Evolutionary conservation across 2,113 vertebrate genomes (phyloP), one percentile per base, ranked within the genome.

Genomic region (Hippopotamus amphibius): DNA sequence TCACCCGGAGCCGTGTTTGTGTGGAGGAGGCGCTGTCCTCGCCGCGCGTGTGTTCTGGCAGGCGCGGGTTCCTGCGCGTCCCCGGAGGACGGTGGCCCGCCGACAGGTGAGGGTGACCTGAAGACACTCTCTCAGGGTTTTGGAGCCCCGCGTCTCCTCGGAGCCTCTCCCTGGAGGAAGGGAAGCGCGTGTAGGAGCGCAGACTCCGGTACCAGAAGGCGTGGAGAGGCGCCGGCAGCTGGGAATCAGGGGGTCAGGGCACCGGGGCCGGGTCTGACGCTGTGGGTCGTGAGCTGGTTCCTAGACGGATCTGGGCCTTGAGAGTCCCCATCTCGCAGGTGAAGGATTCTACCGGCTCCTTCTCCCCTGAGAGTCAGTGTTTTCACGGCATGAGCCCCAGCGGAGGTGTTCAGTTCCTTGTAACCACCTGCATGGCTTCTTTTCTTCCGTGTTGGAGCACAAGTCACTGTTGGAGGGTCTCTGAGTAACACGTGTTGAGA

Each of bases 361-460:
- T 22, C 46, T 55, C 37, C 61, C n/a, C 22, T 0, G 41, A 26
- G 26, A 6, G 3, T 3, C 4, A 24, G 3, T 7, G 61, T 26
- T 41, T 26, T 26, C 17, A 8, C 30, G 55, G 17, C 16, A 2
- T 17, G 68, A 13, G 53, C n/a, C 68, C 24, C 30, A 1, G 5
- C 7, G 2, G 5, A 22, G 65, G 21, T 3, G n/a, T 2, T n/a
- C 12, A 33, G 5, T 53, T 92, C 63, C 30, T 14, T 24, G 33
- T 43, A 30, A 4, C 46, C 13, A 4, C 6, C n/a, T 24, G 37
- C 15, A 2, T 46, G 26, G 26, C 53, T 55, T n/a, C 3, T 19
- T 17, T 12, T 22, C 26, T 30, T 4, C 53, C 14, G 6, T 10
- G 30, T 16, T 28, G n/a, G 3, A 46, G 2, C 0, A 2, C 55